Percentiles rank a stretch among this genome's conserved stretches.
phyloP scores from a whole-genome alignment of 2,113 vertebrate genomes.

The Macheiramphus alcinus region DNA sequence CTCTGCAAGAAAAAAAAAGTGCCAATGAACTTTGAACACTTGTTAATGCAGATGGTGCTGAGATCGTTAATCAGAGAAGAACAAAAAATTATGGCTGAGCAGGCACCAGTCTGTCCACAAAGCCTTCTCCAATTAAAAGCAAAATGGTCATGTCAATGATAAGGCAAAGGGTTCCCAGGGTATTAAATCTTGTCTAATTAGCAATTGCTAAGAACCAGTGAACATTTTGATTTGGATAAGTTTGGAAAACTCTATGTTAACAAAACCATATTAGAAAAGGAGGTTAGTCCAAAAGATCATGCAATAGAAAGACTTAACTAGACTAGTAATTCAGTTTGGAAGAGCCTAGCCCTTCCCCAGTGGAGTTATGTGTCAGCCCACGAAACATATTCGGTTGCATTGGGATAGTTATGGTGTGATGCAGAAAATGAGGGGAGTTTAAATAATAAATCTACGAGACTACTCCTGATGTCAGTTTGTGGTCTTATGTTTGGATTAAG shows the following conservation, averaged over 20 bases:
- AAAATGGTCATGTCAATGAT: not conserved
- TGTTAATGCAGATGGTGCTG: not conserved
- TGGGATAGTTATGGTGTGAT: not conserved
- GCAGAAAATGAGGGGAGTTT: not conserved
- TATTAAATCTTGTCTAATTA: slow-evolving; percentile 32
- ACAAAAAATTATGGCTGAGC: not conserved
- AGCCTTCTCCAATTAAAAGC: not conserved
- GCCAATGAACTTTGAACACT: not conserved
- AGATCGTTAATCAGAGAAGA: not conserved
- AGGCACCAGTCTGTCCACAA: not conserved
- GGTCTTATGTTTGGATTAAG: not conserved
- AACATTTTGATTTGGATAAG: not conserved
- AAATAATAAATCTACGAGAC: not conserved
- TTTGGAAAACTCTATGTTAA: not conserved
- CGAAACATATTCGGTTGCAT: not conserved
- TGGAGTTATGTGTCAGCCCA: not conserved
- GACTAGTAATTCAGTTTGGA: not conserved
- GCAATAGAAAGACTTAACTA: not conserved
- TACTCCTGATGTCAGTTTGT: not conserved
- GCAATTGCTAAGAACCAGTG: not conserved
- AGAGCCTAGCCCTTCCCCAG: not conserved
- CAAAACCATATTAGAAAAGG: not conserved
- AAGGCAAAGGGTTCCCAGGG: not conserved
- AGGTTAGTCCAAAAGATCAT: not conserved
- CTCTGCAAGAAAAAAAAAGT: not conserved